Conservation (phyloP, 2,888 invertebrate genomes). For the Philhelius pedissequus region DNA sequence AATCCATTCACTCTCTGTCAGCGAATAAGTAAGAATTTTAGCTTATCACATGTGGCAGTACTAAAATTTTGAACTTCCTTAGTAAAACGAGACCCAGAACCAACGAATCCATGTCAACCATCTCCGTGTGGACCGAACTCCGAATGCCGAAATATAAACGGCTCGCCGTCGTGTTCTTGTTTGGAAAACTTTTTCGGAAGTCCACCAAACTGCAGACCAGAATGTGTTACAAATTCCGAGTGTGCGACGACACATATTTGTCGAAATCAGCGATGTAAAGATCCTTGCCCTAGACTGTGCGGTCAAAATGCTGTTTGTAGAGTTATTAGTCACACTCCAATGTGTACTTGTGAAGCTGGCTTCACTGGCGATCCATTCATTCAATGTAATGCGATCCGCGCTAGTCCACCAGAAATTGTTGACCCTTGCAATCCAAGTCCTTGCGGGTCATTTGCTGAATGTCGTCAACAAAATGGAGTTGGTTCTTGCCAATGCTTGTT, state of each 20-base stretch:
- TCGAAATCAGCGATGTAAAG: constrained; percentile 86
- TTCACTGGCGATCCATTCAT: constrained; percentile 78
- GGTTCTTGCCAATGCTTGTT: constrained; percentile 86
- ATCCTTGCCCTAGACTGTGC: constrained; percentile 87
- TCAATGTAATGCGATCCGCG: constrained; percentile 80
- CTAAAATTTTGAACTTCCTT: background rate
- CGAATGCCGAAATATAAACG: constrained; percentile 81
- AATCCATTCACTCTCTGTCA: constrained; percentile 87
- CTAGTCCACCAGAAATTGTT: constrained; percentile 74
- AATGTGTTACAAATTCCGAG: constrained; percentile 88
- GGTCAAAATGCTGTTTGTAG: constrained; percentile 86
- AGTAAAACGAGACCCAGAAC: constrained; percentile 74
- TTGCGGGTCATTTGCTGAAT: constrained; percentile 89
- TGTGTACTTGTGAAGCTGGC: constrained; percentile 84
- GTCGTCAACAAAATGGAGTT: constrained; percentile 83
- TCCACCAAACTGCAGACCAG: constrained; percentile 86
- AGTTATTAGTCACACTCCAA: constrained; percentile 88
- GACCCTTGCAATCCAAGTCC: constrained; percentile 88
- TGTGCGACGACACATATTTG: constrained; percentile 85
- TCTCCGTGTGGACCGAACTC: constrained; percentile 81
- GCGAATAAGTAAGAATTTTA: constrained; percentile 78
- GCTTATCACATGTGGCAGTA: background rate
- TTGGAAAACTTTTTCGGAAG: constrained; percentile 83
- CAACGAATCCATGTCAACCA: constrained; percentile 79
- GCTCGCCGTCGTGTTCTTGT: constrained; percentile 87